A percentile compares a stretch with the other conserved stretches of the same genome.
Conservation (phyloP, 2,797 vertebrate genomes). For the Hemitrygon akajei region DNA sequence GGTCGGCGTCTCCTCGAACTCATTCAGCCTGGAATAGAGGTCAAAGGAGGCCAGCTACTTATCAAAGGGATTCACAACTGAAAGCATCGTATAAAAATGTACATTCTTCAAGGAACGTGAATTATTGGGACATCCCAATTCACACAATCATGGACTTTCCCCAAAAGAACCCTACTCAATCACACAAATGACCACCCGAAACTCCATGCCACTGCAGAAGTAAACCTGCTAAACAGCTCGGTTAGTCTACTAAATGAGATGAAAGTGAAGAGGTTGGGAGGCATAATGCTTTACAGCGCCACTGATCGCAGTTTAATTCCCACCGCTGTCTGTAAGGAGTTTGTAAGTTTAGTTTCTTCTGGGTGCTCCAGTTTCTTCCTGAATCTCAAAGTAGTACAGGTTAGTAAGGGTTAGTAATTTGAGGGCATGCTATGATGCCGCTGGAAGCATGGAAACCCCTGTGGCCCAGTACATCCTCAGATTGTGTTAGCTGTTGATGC, state of each 20-base stretch:
- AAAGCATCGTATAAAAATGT: not conserved
- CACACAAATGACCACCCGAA: not conserved
- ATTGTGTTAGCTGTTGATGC: too few relatives aligned
- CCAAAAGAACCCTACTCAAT: not conserved
- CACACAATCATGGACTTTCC: not conserved
- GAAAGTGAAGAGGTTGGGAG: too few relatives aligned
- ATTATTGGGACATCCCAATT: not conserved
- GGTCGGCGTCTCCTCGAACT: conserved; percentile 92
- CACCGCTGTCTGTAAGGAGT: too few relatives aligned
- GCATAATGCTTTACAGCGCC: too few relatives aligned
- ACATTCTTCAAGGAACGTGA: not conserved
- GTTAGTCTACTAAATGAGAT: not conserved
- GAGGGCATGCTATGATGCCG: too few relatives aligned
- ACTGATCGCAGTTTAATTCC: too few relatives aligned
- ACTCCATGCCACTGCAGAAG: not conserved
- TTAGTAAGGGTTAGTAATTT: too few relatives aligned
- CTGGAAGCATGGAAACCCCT: too few relatives aligned
- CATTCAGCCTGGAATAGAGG: conserved; percentile 65
- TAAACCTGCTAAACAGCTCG: not conserved
- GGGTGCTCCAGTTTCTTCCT: too few relatives aligned
- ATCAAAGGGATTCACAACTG: not conserved
- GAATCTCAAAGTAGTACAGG: too few relatives aligned
- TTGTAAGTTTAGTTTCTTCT: too few relatives aligned
- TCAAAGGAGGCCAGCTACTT: not conserved
- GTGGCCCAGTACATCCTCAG: too few relatives aligned